Conservation (phyloP, 2,888 invertebrate species). For the Apamea anceps region DNA sequence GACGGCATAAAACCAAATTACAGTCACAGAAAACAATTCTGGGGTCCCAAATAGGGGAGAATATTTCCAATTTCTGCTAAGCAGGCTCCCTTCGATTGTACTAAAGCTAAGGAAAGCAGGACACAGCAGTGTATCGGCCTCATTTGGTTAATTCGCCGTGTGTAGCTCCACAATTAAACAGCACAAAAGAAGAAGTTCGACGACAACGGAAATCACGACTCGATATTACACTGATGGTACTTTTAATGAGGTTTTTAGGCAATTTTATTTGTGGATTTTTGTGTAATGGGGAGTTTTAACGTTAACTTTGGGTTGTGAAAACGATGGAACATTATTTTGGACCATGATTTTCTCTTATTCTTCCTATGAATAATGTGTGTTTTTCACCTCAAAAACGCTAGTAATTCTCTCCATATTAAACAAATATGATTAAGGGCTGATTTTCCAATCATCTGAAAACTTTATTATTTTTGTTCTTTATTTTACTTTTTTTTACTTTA, state of each 20-base stretch:
- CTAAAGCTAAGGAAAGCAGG: constrained; percentile 46
- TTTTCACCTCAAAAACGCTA: not conserved
- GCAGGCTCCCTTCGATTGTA: constrained; percentile 62
- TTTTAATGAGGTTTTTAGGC: constrained; percentile 85
- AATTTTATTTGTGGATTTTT: constrained; percentile 33
- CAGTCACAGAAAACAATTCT: constrained; percentile 27
- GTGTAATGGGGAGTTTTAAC: not conserved
- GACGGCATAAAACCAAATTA: constrained; percentile 22
- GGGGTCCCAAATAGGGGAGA: constrained; percentile 37
- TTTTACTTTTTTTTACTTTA: too few species aligned
- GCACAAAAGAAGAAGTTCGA: constrained; percentile 82
- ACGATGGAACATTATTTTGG: not conserved
- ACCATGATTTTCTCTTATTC: not conserved
- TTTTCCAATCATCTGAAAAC: too few species aligned
- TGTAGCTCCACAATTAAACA: constrained; percentile 86
- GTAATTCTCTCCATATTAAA: not conserved
- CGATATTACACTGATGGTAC: constrained; percentile 82
- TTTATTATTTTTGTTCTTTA: too few species aligned
- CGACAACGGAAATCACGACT: constrained; percentile 84
- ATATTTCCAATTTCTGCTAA: constrained; percentile 49
- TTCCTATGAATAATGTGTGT: not conserved
- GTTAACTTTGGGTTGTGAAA: not conserved
- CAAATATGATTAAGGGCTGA: not conserved
- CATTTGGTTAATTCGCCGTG: constrained; percentile 88
- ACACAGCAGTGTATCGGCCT: constrained; percentile 76